Base-by-base conservation (phyloP, 2,797 vertebrate species). In the Myotis myotis region DNA sequence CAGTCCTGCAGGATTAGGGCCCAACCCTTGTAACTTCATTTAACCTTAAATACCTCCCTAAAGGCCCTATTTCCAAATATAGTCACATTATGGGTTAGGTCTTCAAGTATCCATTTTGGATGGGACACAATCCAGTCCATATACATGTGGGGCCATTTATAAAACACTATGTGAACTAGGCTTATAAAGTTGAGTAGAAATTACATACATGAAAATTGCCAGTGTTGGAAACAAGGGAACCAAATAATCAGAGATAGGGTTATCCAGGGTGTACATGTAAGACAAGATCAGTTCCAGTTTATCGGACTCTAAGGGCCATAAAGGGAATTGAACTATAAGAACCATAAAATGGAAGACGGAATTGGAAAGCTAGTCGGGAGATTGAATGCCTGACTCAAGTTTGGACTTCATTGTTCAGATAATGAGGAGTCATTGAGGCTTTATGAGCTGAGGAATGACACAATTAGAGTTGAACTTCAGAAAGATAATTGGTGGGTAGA, bases 381-480 rank as follows among this genome's bases (percentile, higher is more conserved):
- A 57, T 6, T 47, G 79, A 96, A 68, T 72, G 82, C 66, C 28
- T 41, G 2, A 20, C 68, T 93, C 44, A 55, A 68, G 30, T 91
- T 81, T 28, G 55, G 57, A 60, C 76, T 81, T 93, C 44, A 64
- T 68, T 88, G 25, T 83, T 95, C 66, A 68, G 82, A 83, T 66
- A 92, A 90, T 38, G 57, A 96, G 85, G 74, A 88, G 87, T 62
- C 78, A 36, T 2, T 91, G 90, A 76, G 76, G 64, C 57, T 86
- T 96, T 95, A 96, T 71, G 85, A 96, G 88, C 93, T 90, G 96
- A 94, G 55, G 64, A 95, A 85, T 86, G 86, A 92, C 41, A 86
- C 0, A 57, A n/a, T 92, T 38, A 82, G 89, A 95, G 36, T 1
- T 89, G 85, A 91, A 78, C 55, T 88, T 64, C 49, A 94, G 68